Conservation (phyloP, 2,797 vertebrate species). For the Antennarius maculatus region DNA sequence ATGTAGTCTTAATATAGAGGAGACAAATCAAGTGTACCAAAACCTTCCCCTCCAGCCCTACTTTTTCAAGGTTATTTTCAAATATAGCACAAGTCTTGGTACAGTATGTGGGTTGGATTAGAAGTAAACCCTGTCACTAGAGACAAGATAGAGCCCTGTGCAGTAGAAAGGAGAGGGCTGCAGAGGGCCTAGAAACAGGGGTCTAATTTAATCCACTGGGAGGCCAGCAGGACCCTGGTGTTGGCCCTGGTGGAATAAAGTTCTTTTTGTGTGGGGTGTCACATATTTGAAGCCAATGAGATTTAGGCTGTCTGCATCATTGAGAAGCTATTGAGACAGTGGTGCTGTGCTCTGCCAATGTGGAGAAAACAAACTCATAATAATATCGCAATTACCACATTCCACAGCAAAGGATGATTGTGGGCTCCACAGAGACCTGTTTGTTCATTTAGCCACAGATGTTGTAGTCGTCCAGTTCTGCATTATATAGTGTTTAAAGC, state of each 20-base stretch:
- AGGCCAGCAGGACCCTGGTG: constrained; percentile 60
- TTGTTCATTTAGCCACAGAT: constrained; percentile 61
- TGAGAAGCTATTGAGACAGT: constrained; percentile 62
- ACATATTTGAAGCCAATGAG: constrained; percentile 72
- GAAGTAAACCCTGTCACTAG: constrained; percentile 73
- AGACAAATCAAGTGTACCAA: constrained; percentile 75
- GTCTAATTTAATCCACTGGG: constrained; percentile 78
- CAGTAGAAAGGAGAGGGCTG: constrained; percentile 52
- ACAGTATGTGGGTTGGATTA: constrained; percentile 77
- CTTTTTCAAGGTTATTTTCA: constrained; percentile 85
- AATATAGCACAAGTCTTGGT: constrained; percentile 79
- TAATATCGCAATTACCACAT: constrained; percentile 58
- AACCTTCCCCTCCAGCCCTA: constrained; percentile 75
- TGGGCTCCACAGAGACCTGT: constrained; percentile 48
- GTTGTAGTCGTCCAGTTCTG: constrained; percentile 39
- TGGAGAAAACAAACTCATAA: constrained; percentile 62
- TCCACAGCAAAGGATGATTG: constrained; percentile 66
- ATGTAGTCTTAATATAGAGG: constrained; percentile 77
- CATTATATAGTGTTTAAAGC: constrained; percentile 18
- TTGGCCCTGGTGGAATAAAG: constrained; percentile 63
- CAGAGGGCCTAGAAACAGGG: constrained; percentile 52
- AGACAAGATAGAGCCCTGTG: constrained; percentile 69
- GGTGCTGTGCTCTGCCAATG: constrained; percentile 44
- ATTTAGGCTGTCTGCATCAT: constrained; percentile 63
- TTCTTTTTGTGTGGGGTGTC: constrained; percentile 46